A percentile compares a stretch with the other conserved stretches of the same genome.
phyloP scores from a whole-genome alignment of 2,888 invertebrate genomes.

The Chironomus tentans region DNA sequence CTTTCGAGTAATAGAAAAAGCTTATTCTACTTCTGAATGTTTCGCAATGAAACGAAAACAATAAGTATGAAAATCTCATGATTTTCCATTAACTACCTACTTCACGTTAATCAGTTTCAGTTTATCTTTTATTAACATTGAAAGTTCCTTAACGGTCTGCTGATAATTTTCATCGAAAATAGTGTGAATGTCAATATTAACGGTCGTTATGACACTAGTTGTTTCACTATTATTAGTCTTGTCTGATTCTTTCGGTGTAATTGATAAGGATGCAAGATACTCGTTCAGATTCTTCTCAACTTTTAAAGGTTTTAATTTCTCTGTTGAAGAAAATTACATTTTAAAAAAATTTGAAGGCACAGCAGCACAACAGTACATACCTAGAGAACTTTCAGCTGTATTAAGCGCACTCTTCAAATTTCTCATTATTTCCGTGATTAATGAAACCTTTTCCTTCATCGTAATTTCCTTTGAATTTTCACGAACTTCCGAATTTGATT shows the following conservation, averaged over 20 bases:
- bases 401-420: not conserved
- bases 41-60: too few relatives aligned
- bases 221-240: not conserved
- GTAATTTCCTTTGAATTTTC: not conserved
- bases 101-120: slow-evolving; percentile 14
- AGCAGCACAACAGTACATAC: too few relatives aligned
- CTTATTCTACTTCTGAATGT: too few relatives aligned
- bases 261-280: slow-evolving; percentile 21
- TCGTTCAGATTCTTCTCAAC: slow-evolving; percentile 23
- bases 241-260: not conserved
- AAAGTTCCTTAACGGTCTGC: slow-evolving; percentile 9
- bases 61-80: too few relatives aligned
- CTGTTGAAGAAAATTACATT: too few relatives aligned
- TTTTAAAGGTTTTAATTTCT: slow-evolving; percentile 7
- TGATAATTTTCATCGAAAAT: slow-evolving; percentile 22
- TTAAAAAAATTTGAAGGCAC: not conserved
- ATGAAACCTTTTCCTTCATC: not conserved
- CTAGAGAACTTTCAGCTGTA: slow-evolving; percentile 1
- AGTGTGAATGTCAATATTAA: slow-evolving; percentile 15
- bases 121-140: slow-evolving; percentile 17
- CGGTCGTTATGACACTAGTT: not conserved
- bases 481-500: not conserved
- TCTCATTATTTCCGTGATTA: not conserved
- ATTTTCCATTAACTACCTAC: not conserved
- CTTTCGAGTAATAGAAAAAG: too few relatives aligned